Evolutionary conservation across 1,140 invertebrate genomes (phyloP), one percentile per base, ranked within the genome.

Genomic region (Psilanteris sp.): DNA sequence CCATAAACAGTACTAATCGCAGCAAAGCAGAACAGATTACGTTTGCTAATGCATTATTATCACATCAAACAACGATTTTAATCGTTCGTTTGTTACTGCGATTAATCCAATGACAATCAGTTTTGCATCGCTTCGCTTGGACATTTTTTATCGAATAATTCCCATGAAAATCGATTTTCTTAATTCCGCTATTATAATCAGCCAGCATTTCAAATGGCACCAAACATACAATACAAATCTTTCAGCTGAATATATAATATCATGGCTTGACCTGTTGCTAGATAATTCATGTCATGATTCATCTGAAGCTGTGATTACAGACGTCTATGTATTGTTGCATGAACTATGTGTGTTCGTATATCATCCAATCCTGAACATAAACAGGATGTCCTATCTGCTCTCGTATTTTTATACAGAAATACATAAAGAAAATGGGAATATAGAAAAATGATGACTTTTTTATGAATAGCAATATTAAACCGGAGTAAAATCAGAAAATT

Each of bases 211-310:
- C 16, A 68, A 68, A 57, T 68, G 14, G 57, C 57, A 57, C 41
- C 14, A n/a, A 46, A 44, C 24, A 10, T 34, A 32, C 29, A 46
- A 57, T 46, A 20, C 7, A 18, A 7, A 24, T 16, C 41, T 26
- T 55, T 48, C 50, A 14, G 52, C 11, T 52, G 52, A 57, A 70
- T 50, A 34, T 52, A 43, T 52, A 62, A 62, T 62, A 52, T 54
- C 48, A 24, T 26, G 24, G 36, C 48, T 61, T 62, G 67, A 71
- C 68, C 68, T 62, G 68, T 72, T 64, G 68, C 68, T 64, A 72
- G 68, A 72, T 72, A 72, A 72, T 72, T 72, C 50, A 57, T 11
- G 41, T 64, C 57, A 64, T 72, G 68, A 72, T 72, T 72, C 68
- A 72, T 62, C 68, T 57, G 41, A 8, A 24, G 43, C 50, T 39